Percentiles rank a stretch among this genome's conserved stretches.
phyloP scores from a whole-genome alignment of 2,113 vertebrate genomes.

The Crotalus horridus region DNA sequence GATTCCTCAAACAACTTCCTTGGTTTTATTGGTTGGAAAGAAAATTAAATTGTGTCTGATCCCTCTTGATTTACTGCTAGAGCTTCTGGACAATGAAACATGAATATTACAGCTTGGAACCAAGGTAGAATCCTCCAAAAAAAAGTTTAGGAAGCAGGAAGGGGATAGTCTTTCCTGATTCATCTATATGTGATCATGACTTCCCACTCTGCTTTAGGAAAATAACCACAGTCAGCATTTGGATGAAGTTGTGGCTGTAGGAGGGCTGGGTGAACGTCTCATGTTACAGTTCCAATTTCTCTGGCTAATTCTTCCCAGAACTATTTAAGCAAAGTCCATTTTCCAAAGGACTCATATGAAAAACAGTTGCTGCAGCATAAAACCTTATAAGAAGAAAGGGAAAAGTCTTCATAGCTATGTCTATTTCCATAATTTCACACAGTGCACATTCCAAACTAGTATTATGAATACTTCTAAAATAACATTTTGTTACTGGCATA shows the following conservation, averaged over 20 bases:
- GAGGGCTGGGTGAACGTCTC: background rate
- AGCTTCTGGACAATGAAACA: background rate
- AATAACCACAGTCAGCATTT: background rate
- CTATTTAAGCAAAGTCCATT: background rate
- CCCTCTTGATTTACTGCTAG: background rate
- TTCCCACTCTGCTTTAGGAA: background rate
- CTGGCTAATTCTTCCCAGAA: background rate
- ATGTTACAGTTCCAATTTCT: background rate
- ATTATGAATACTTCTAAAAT: constrained; percentile 23
- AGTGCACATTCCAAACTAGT: constrained; percentile 11
- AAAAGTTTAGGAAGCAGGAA: background rate
- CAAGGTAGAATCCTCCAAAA: background rate
- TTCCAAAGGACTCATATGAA: background rate
- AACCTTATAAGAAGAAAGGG: background rate
- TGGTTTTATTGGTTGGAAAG: background rate
- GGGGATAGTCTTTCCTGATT: background rate
- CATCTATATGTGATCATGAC: background rate
- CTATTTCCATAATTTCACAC: constrained; percentile 26
- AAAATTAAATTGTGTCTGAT: background rate
- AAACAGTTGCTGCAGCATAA: constrained; percentile 3
- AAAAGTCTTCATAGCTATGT: background rate
- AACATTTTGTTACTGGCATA: constrained; percentile 10
- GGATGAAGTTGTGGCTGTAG: background rate
- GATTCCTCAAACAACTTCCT: background rate
- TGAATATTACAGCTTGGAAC: background rate